Base-by-base conservation (phyloP, 2,888 invertebrate genomes). In the Cheilosia urbana region DNA sequence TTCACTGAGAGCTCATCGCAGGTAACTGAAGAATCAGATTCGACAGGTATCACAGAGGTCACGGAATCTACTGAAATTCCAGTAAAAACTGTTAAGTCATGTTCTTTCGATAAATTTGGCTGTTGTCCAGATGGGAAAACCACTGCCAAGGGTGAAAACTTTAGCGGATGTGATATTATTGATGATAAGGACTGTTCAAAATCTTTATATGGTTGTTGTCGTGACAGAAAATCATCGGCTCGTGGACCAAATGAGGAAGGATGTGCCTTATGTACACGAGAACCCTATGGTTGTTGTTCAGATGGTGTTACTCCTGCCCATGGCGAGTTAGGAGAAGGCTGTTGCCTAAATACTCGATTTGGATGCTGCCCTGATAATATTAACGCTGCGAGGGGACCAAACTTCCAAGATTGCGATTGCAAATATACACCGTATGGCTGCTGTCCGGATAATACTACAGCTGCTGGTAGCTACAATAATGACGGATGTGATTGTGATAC, bases 361-460 rank as follows among this genome's bases (percentile, higher is more conserved):
- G 97, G 98, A n/a, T 99, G 98, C 92, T 99, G 98, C 89, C 96
- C 96, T 0, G 98, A 99, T 90, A 96, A 97, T 90, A 95, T 96
- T 88, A 94, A 95, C 53, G 94, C 96, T 1, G 98, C 98, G 5
- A 94, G 95, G 84, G 98, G 98, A 84, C 95, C 96, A 0, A 94
- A 95, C 89, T 92, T 94, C 40, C 95, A 96, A 93, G 96, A 96
- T 19, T 98, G 98, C 89, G 95, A 95, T 15, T 98, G 98, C 89
- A 93, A 95, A 87, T 94, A 94, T 87, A 94, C 96, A 0, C 94
- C 94, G 19, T 96, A 95, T 89, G 96, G 97, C 0, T 98, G 98
- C 91, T 98, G 98, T 89, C 96, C 97, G 0, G 97, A 98, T 92
- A 96, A 96, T 80, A 92, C 93, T 47, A 97, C 96, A 0, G 93